Percentiles rank a stretch among this genome's conserved stretches.
Evolutionary conservation across 1,140 invertebrate species (phyloP).

Genomic region (Homalodisca vitripennis): DNA sequence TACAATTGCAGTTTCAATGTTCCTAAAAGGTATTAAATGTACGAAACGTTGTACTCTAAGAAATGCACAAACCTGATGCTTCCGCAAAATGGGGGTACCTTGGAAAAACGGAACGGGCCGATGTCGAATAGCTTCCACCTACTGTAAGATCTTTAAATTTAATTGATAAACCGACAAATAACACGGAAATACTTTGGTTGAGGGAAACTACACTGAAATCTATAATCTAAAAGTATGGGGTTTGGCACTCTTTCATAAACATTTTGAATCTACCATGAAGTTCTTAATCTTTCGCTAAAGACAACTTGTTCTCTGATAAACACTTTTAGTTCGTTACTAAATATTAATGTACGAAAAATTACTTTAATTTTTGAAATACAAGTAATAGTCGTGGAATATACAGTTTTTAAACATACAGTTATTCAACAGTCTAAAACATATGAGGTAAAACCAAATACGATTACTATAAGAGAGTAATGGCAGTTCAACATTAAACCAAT

Average conservation of each 20-base stretch:
- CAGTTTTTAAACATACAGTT: background rate
- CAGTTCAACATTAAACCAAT: background rate
- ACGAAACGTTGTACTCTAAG: too few species aligned
- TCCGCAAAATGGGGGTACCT: too few species aligned
- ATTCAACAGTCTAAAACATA: background rate
- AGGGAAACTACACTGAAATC: background rate
- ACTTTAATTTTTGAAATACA: conserved; percentile 10
- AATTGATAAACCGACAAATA: background rate
- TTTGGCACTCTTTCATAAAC: background rate
- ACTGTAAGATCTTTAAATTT: too few species aligned
- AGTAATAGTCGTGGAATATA: background rate
- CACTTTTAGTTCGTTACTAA: background rate
- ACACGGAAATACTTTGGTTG: background rate
- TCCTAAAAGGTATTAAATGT: too few species aligned
- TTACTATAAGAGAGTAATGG: background rate
- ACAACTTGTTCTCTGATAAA: background rate
- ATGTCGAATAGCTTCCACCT: too few species aligned
- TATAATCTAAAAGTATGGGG: background rate
- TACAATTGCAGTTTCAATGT: too few species aligned
- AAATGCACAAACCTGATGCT: too few species aligned
- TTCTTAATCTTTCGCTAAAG: background rate
- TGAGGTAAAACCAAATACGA: background rate
- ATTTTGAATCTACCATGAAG: background rate
- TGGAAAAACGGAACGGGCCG: too few species aligned
- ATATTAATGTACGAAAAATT: conserved; percentile 1